A percentile compares a stretch with the other conserved stretches of the same genome.
These are phyloP conservation scores for Triplophysa dalaica DNA, from an alignment of 2,113 vertebrate species.

Conservation along the genomic window DNA sequence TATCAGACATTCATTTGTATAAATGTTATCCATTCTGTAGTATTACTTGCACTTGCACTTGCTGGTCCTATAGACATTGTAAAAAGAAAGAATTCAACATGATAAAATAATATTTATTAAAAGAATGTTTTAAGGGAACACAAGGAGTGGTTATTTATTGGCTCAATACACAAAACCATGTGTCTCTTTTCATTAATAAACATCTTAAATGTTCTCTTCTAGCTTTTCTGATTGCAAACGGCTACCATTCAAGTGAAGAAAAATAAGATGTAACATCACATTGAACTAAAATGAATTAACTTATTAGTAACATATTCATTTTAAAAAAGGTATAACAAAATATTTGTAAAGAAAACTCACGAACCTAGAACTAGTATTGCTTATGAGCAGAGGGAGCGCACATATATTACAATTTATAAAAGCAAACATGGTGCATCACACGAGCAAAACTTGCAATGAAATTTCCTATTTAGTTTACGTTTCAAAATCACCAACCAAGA, in stretches of 20 bases:
- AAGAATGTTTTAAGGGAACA: slow-evolving; percentile 50
- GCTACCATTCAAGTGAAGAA: slow-evolving; percentile 38
- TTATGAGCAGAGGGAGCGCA: slow-evolving; percentile 68
- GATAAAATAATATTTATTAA: slow-evolving; percentile 62
- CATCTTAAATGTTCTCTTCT: slow-evolving; percentile 35
- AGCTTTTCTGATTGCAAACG: slow-evolving; percentile 24
- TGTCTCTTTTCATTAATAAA: slow-evolving; percentile 42
- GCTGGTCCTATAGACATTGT: not conserved
- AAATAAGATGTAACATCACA: slow-evolving; percentile 38
- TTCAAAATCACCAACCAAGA: slow-evolving; percentile 57
- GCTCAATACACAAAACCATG: slow-evolving; percentile 49
- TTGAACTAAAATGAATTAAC: slow-evolving; percentile 44
- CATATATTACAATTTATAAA: slow-evolving; percentile 62
- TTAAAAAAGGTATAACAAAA: slow-evolving; percentile 45
- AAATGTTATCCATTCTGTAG: not conserved
- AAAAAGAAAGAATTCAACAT: slow-evolving; percentile 35
- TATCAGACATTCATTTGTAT: not conserved
- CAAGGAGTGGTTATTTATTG: slow-evolving; percentile 47
- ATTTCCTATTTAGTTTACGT: slow-evolving; percentile 35
- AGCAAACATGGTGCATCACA: slow-evolving; percentile 60
- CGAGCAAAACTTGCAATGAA: slow-evolving; percentile 48
- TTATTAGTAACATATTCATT: slow-evolving; percentile 38
- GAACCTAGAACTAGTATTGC: slow-evolving; percentile 66
- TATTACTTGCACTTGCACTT: not conserved
- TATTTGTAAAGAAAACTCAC: slow-evolving; percentile 44